phyloP scores from a whole-genome alignment of 2,888 invertebrate genomes.

The Leucophenga maculata region DNA sequence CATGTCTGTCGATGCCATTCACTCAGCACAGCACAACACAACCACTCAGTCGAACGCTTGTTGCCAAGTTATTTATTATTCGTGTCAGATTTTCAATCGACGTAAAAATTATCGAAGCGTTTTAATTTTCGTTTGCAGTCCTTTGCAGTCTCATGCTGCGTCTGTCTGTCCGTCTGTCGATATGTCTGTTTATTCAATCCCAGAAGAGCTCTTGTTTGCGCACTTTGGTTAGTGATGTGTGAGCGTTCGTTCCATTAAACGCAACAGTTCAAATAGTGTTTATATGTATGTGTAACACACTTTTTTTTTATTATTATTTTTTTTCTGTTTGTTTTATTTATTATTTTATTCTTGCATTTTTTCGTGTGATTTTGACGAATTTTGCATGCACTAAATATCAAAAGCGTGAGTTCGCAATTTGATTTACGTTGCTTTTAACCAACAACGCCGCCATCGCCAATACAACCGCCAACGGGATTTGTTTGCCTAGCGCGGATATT shows the following conservation, averaged over 20 bases:
- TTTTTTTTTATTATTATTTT: background rate
- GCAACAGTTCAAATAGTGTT: slow-evolving; percentile 21
- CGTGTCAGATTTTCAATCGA: slow-evolving; percentile 26
- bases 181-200: too few species aligned
- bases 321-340: slow-evolving; percentile 11
- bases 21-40: background rate
- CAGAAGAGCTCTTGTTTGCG: background rate
- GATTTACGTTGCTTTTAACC: background rate
- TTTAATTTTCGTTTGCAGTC: slow-evolving; percentile 13
- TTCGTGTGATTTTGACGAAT: slow-evolving; percentile 19
- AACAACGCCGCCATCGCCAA: background rate
- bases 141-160: background rate
- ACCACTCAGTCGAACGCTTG: background rate
- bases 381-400: slow-evolving; percentile 6
- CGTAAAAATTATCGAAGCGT: slow-evolving; percentile 26
- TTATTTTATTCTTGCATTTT: background rate
- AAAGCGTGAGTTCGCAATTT: background rate
- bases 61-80: slow-evolving; percentile 21
- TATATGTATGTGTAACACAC: background rate
- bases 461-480: background rate
- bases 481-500: slow-evolving; percentile 20
- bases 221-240: slow-evolving; percentile 27
- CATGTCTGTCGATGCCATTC: background rate
- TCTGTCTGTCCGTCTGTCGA: background rate
- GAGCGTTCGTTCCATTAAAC: slow-evolving; percentile 25